These are phyloP conservation scores for Papilio protenor DNA, from an alignment of 2,888 invertebrate species.

Conservation along the genomic window DNA sequence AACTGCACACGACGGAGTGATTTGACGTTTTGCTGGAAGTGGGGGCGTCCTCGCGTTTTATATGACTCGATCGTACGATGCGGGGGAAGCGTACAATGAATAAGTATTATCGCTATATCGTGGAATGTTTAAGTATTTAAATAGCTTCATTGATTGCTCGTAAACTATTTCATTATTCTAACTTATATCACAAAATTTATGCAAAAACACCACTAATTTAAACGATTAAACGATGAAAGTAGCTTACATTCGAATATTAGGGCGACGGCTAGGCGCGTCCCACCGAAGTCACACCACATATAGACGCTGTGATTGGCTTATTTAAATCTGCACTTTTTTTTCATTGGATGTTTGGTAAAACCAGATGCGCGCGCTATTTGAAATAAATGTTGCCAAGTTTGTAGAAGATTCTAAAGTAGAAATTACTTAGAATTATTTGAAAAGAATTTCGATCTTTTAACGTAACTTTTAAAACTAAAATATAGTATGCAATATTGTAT, in stretches of 20 bases:
- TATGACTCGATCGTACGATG: slow-evolving; percentile 81
- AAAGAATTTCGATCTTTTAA: background rate
- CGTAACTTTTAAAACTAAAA: background rate
- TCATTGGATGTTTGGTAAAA: slow-evolving; percentile 62
- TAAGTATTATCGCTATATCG: slow-evolving; percentile 61
- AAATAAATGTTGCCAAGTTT: slow-evolving; percentile 48
- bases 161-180: slow-evolving; percentile 44
- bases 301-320: slow-evolving; percentile 69
- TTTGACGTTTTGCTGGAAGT: slow-evolving; percentile 78
- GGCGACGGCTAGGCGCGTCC: slow-evolving; percentile 66
- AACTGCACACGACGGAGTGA: slow-evolving; percentile 59
- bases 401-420: slow-evolving; percentile 13
- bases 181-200: slow-evolving; percentile 48
- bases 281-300: slow-evolving; percentile 81
- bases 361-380: slow-evolving; percentile 61
- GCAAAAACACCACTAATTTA: slow-evolving; percentile 53
- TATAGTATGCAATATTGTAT: background rate
- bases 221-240: slow-evolving; percentile 62
- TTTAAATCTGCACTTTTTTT: slow-evolving; percentile 50
- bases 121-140: slow-evolving; percentile 55
- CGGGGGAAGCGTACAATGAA: slow-evolving; percentile 73
- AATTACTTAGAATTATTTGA: background rate
- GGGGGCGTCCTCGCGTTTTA: slow-evolving; percentile 75
- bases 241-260: slow-evolving; percentile 49
- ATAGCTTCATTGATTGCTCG: slow-evolving; percentile 54